A percentile compares a stretch with the other conserved stretches of the same genome.
Conservation (phyloP, 2,797 vertebrate species). For the Selene dorsalis region DNA sequence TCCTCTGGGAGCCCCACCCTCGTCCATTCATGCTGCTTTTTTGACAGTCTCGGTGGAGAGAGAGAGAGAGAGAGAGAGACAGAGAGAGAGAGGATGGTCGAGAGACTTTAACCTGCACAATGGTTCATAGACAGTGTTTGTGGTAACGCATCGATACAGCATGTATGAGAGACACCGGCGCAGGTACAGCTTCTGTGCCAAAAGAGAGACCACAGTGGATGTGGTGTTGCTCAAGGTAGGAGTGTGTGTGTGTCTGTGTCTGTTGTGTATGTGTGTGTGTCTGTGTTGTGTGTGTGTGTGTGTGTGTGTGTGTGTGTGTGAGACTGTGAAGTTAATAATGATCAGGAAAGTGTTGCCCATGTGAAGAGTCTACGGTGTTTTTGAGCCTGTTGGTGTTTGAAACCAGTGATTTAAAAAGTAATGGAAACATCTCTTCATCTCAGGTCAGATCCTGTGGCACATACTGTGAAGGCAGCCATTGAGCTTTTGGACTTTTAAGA, state of each 20-base stretch:
- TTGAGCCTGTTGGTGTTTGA: neutral
- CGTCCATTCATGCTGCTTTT: neutral
- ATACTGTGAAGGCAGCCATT: neutral
- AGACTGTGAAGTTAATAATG: no score
- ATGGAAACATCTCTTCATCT: neutral
- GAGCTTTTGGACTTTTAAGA: neutral
- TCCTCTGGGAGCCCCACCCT: constrained; percentile 34
- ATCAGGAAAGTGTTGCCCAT: no score
- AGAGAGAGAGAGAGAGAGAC: neutral
- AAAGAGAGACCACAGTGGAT: constrained; percentile 88
- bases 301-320: no score
- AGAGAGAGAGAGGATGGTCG: neutral
- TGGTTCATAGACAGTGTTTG: constrained; percentile 3
- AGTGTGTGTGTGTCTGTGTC: constrained; percentile 13
- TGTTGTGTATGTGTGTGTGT: neutral
- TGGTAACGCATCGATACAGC: constrained; percentile 54
- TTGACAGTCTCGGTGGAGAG: neutral
- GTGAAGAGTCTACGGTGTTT: no score
- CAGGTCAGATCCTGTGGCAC: neutral
- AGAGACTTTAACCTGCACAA: constrained; percentile 27
- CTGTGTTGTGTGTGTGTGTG: neutral
- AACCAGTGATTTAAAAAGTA: neutral
- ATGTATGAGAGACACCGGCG: constrained; percentile 95
- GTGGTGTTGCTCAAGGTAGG: constrained; percentile 94
- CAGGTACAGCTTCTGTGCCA: constrained; percentile 92